Evolutionary conservation across 2,797 vertebrate species (phyloP), one percentile per base, ranked within the genome.

Genomic region (Cichlasoma orientale): DNA sequence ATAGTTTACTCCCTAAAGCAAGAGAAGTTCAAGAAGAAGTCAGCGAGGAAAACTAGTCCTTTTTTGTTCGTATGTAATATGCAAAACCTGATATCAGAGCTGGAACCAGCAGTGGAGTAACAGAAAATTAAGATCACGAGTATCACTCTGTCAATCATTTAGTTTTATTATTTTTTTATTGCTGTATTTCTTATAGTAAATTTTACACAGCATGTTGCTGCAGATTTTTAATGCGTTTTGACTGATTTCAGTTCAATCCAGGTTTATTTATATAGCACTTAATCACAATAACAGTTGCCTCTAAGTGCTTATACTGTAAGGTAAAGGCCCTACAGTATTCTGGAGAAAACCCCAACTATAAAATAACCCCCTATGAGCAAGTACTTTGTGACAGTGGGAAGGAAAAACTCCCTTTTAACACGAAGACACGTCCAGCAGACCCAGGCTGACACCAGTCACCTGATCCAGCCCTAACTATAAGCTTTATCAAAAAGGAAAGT

Each of bases 141-240:
- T 68, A 50, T 50, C 2, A 13, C 63, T 68, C 44, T 50, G 41
- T 50, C 11, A 31, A 68, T 50, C 14, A 47, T 7, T 47, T 47
- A 16, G 5, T 44, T 44, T 44, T 50, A 18, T 52, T 23, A 12
- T 21, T 0, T 0, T 19, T 61, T 50, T 47, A 29, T 25, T 0
- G 7, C 23, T 47, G 2, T 50, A 19, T 68, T 50, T 19, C 41
- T 0, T 47, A 47, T 41, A 66, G 63, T 29, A 68, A 68, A 18
- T 50, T 16, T n/a, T 68, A 12, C 41, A 29, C 27, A 44, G 0
- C 47, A 50, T 50, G 18, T 68, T 63, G 5, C 5, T 68, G 63
- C 47, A 3, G 25, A 3, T 68, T 50, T 31, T 68, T 29, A 68
- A 50, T 50, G 14, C 44, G 7, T 47, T 47, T 44, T 44, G 41